Base-by-base conservation (phyloP, 2,888 invertebrate species). In the Macrosoma leucophasiata region DNA sequence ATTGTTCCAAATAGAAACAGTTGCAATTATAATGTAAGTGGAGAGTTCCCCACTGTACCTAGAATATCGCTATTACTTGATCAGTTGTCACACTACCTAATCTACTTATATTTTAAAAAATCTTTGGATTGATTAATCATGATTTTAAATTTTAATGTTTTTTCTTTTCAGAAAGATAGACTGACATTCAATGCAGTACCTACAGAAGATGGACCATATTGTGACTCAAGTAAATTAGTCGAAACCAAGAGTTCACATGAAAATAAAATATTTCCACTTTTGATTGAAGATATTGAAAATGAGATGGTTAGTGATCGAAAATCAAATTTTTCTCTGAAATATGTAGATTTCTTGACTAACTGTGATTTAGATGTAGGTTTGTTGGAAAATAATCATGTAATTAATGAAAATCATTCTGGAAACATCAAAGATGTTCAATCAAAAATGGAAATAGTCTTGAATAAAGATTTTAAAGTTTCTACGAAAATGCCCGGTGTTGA, bases 101-200 rank as follows among this genome's bases (percentile, higher is more conserved):
- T n/a, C n/a, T n/a, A n/a, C n/a, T 12, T 12, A 12, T 19, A 13
- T 15, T 8, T 11, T 9, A 8, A 20, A 8, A 28, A 18, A 18
- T 19, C 18, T 22, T 34, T 14, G 11, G 7, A 15, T 12, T 22
- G 10, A 10, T 28, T 12, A 21, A 13, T 21, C 4, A 33, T 26
- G 2, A 23, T 6, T n/a, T n/a, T n/a, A n/a, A n/a, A n/a, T n/a
- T n/a, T n/a, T 4, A 19, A 17, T 26, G 13, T 32, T 14, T 19
- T 25, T 35, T 30, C 21, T 45, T 78, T 76, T 39, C 74, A 86
- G 75, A 86, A 75, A 64, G 86, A 86, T 23, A 79, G 87, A 42
- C 69, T 89, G 21, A 76, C 76, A 28, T 78, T 79, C 56, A 69
- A 74, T 54, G 88, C 88, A 22, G 61, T 88, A 29, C 89, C 88